These are phyloP conservation scores for Chloromyia formosa DNA, from an alignment of 2,888 invertebrate genomes.

Conservation along the genomic window DNA sequence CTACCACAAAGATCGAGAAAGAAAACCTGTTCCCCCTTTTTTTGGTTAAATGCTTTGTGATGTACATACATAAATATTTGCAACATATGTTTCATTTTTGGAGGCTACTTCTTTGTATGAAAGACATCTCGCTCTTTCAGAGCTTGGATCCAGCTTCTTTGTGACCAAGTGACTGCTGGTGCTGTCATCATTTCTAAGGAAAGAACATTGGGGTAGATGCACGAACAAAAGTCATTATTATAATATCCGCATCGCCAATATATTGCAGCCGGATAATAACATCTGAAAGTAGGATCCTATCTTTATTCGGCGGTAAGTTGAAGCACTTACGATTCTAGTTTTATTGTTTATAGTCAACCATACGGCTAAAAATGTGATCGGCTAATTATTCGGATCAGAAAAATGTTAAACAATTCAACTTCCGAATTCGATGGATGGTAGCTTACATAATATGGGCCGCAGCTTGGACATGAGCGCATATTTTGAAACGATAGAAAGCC, in stretches of 20 bases:
- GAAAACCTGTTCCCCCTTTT: conserved; percentile 8
- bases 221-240: too few species aligned
- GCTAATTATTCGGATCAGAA: neutral
- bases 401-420: conserved; percentile 10
- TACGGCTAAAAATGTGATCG: neutral
- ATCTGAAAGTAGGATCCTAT: too few species aligned
- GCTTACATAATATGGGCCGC: conserved; percentile 5
- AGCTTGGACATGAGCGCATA: neutral
- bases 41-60: conserved; percentile 24
- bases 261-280: too few species aligned
- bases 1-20: conserved; percentile 10
- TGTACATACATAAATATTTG: neutral
- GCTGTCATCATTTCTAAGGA: too few species aligned
- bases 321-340: too few species aligned
- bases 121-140: too few species aligned
- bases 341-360: neutral
- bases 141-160: too few species aligned
- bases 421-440: conserved; percentile 8
- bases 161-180: too few species aligned
- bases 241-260: too few species aligned
- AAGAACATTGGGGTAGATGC: too few species aligned
- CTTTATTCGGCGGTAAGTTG: too few species aligned
- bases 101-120: too few species aligned
- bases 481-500: conserved; percentile 23
- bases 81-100: conserved; percentile 9